These are phyloP conservation scores for Drosophila persimilis DNA, from an alignment of 1,140 invertebrate species.

Conservation along the genomic window DNA sequence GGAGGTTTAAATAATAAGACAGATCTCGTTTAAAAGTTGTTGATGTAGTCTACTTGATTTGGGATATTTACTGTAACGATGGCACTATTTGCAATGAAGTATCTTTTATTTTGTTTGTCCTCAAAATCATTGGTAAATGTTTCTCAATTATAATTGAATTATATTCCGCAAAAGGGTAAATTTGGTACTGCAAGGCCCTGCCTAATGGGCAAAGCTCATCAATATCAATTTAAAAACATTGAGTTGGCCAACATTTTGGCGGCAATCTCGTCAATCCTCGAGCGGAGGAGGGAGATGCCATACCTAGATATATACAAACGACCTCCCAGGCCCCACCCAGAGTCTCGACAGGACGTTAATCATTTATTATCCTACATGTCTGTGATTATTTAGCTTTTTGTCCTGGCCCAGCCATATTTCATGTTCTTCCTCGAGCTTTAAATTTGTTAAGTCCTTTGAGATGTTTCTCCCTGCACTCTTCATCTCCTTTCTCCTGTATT, in stretches of 20 bases:
- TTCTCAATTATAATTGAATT: conserved; percentile 11
- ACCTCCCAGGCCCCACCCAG: conserved; percentile 8
- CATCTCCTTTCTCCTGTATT: too few relatives aligned
- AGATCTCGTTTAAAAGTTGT: not conserved
- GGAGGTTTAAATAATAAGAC: conserved; percentile 27
- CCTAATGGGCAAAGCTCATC: conserved; percentile 36
- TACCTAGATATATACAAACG: conserved; percentile 55
- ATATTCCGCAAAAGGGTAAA: not conserved
- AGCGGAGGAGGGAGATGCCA: not conserved
- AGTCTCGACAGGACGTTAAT: conserved; percentile 58
- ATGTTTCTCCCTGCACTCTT: conserved; percentile 5
- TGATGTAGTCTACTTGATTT: not conserved
- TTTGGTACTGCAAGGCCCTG: not conserved
- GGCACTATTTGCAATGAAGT: not conserved
- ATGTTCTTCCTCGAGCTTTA: conserved; percentile 57
- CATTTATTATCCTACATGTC: conserved; percentile 79
- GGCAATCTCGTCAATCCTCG: conserved; percentile 4
- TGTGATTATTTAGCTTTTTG: conserved; percentile 79
- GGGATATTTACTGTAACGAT: not conserved
- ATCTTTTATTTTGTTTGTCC: not conserved
- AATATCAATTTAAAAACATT: conserved; percentile 52
- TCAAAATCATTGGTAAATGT: not conserved
- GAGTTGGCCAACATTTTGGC: conserved; percentile 31
- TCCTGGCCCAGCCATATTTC: conserved; percentile 61
- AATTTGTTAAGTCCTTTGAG: conserved; percentile 47